Evolutionary conservation across 2,888 invertebrate genomes (phyloP), one percentile per base, ranked within the genome.

Genomic region (Chaetogeoica ovagalla): DNA sequence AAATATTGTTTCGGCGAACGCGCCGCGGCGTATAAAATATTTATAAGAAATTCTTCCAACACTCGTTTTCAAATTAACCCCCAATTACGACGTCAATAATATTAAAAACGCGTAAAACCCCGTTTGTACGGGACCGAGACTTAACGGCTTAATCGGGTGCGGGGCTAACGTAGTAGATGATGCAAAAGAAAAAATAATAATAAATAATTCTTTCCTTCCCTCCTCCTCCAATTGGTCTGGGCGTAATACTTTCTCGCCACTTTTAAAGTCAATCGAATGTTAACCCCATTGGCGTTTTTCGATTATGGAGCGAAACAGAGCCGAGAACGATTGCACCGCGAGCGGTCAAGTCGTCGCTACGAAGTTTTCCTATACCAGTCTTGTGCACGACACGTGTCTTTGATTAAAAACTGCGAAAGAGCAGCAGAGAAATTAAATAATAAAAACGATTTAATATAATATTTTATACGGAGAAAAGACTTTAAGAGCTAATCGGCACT

Each of bases 351-450:
- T 69, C 30, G 21, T 43, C 43, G 63, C 37, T 43, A 48, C 52
- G 52, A 21, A 21, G 19, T 75, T 75, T 75, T 23, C 57, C 37
- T 55, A 65, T 75, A 19, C 15, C 30, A 6, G 6, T 7, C 11
- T 48, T 5, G 23, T 2, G 23, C 30, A 19, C 23, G 48, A 21
- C n/a, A 62, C 30, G 37, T 30, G 37, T 62, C 59, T 66, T 75
- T 75, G 66, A 68, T 75, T 75, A 75, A 75, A 75, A 75, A 75
- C 75, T 75, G 23, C 66, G 75, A 75, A 75, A 66, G 66, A 75
- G 75, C 75, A 43, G 30, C 75, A 48, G 66, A 59, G 59, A 75
- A 66, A 76, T 68, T 48, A 76, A 76, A 76, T 59, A 66, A 68
- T 30, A 30, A 4, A 30, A 30, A 30, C 30, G 30, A 75, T 57